Conservation (phyloP, 2,888 invertebrate species). For the Doris montereyensis region DNA sequence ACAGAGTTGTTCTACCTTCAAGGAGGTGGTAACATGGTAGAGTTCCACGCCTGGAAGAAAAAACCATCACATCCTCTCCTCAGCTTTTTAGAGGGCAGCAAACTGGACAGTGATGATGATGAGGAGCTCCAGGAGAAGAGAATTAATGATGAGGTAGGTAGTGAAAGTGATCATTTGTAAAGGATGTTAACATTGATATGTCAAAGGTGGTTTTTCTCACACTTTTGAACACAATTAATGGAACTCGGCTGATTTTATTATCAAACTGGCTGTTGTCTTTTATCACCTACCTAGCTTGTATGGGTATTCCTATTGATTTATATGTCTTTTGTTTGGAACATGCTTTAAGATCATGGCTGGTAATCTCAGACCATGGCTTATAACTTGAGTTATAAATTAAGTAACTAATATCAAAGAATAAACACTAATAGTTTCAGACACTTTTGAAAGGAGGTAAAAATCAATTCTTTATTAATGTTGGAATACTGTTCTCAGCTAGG, state of each 20-base stretch:
- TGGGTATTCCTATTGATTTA: too few species aligned
- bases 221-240: background rate
- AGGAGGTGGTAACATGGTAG: conserved; percentile 89
- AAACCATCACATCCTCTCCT: conserved; percentile 82
- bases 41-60: conserved; percentile 88
- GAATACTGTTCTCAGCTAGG: too few species aligned
- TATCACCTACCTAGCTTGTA: too few species aligned
- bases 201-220: background rate
- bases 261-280: background rate
- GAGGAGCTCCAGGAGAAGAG: conserved; percentile 60
- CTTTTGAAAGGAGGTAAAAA: too few species aligned
- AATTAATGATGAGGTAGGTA: conserved; percentile 55
- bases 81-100: conserved; percentile 83
- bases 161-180: background rate
- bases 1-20: conserved; percentile 90
- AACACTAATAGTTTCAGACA: too few species aligned
- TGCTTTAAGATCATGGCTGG: too few species aligned
- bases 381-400: too few species aligned
- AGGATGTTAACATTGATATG: too few species aligned
- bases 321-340: too few species aligned
- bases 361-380: too few species aligned
- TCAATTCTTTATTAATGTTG: too few species aligned
- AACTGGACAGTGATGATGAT: conserved; percentile 79
- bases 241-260: background rate
- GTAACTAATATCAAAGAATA: too few species aligned